phyloP scores from a whole-genome alignment of 2,888 invertebrate species.

The Agrochola lychnidis region DNA sequence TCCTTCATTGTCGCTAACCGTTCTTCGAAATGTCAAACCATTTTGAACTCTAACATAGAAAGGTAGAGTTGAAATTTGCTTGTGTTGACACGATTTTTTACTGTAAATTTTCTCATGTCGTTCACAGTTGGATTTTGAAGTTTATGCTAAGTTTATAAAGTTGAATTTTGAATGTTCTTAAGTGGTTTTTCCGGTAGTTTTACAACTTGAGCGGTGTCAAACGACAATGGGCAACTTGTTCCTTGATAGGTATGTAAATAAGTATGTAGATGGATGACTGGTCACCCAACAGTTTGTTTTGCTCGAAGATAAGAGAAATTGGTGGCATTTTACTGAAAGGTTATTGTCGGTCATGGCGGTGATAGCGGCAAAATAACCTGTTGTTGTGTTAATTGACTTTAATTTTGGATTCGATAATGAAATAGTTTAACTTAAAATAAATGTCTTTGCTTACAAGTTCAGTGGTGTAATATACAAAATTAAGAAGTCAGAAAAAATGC shows the following conservation, averaged over 20 bases:
- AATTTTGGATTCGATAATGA: conserved; percentile 2
- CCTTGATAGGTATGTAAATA: conserved; percentile 89
- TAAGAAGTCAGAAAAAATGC: background rate
- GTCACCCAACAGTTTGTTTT: conserved; percentile 84
- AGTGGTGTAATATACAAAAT: background rate
- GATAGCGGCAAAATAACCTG: conserved; percentile 59
- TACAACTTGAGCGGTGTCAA: conserved; percentile 80
- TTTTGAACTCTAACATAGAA: conserved; percentile 54
- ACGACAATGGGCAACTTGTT: conserved; percentile 88
- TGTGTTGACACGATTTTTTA: conserved; percentile 66
- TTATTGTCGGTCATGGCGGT: conserved; percentile 67
- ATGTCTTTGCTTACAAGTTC: background rate
- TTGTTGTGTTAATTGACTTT: conserved; percentile 2
- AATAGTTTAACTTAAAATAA: background rate
- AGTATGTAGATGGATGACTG: conserved; percentile 85
- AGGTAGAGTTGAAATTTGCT: conserved; percentile 54
- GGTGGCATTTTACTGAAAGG: conserved; percentile 66
- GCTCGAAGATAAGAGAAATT: conserved; percentile 74
- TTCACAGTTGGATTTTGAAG: conserved; percentile 52
- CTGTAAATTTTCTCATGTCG: conserved; percentile 74
- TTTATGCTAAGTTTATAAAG: conserved; percentile 58
- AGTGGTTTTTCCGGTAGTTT: conserved; percentile 85
- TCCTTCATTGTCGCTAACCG: conserved; percentile 82
- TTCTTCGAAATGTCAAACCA: conserved; percentile 52
- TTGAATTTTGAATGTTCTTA: conserved; percentile 65